Conservation (phyloP, 2,888 invertebrate genomes). For the Megastigmus dorsalis region DNA sequence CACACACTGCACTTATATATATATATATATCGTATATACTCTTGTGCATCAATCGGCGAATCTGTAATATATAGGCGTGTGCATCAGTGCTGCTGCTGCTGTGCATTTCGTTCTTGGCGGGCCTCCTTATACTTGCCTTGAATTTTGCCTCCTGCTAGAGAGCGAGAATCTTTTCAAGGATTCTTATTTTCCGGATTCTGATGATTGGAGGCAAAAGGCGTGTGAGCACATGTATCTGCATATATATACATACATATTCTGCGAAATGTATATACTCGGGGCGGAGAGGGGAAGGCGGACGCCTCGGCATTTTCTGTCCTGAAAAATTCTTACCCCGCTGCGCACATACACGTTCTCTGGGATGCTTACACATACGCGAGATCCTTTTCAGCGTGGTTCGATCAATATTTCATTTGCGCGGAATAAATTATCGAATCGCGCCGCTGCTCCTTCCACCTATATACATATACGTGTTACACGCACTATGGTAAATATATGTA, state of each 20-base stretch:
- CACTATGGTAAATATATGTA: neutral
- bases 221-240: too few species aligned
- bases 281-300: neutral
- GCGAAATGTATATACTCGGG: neutral
- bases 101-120: neutral
- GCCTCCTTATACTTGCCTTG: neutral
- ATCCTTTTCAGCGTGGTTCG: slow-evolving; percentile 3
- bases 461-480: neutral
- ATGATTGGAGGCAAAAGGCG: neutral
- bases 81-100: too few species aligned
- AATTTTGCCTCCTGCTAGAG: neutral
- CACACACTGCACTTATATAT: neutral
- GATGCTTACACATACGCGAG: slow-evolving; percentile 1
- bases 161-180: slow-evolving; percentile 1
- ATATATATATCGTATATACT: neutral
- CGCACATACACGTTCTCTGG: neutral
- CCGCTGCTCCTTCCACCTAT: neutral
- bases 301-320: neutral
- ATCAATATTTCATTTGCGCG: slow-evolving; percentile 21
- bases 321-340: slow-evolving; percentile 14
- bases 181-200: slow-evolving; percentile 15
- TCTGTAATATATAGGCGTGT: too few species aligned
- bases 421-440: slow-evolving; percentile 7
- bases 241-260: neutral
- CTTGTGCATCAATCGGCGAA: too few species aligned